phyloP scores from a whole-genome alignment of 2,113 vertebrate species.

The Callaeas wilsoni region DNA sequence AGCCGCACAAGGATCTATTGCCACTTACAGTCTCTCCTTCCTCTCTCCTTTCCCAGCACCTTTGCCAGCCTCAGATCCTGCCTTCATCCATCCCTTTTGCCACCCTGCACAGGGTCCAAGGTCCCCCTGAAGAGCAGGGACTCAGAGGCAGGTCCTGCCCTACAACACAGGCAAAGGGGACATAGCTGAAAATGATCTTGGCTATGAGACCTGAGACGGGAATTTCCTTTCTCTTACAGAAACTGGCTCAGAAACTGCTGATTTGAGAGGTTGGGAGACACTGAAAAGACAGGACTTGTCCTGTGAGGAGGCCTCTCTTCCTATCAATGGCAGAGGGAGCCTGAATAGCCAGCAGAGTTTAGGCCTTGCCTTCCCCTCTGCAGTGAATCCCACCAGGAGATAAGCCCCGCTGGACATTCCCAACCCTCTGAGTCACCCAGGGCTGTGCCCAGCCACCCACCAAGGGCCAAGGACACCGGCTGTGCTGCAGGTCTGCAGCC shows the following conservation, averaged over 20 bases:
- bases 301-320: background rate
- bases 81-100: background rate
- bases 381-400: background rate
- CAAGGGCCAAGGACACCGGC: background rate
- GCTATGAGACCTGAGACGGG: background rate
- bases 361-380: background rate
- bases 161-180: background rate
- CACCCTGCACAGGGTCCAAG: background rate
- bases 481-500: background rate
- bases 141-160: background rate
- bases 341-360: background rate
- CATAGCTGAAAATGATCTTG: background rate
- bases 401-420: background rate
- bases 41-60: background rate
- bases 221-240: background rate
- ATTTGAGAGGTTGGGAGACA: background rate
- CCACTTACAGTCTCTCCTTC: background rate
- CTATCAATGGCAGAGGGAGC: background rate
- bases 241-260: background rate
- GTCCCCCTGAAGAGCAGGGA: background rate
- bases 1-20: rapidly evolving
- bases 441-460: background rate
- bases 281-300: background rate
- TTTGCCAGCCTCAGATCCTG: background rate
- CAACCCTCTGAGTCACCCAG: background rate